phyloP scores from a whole-genome alignment of 2,113 vertebrate genomes.

The Ranitomeya variabilis region DNA sequence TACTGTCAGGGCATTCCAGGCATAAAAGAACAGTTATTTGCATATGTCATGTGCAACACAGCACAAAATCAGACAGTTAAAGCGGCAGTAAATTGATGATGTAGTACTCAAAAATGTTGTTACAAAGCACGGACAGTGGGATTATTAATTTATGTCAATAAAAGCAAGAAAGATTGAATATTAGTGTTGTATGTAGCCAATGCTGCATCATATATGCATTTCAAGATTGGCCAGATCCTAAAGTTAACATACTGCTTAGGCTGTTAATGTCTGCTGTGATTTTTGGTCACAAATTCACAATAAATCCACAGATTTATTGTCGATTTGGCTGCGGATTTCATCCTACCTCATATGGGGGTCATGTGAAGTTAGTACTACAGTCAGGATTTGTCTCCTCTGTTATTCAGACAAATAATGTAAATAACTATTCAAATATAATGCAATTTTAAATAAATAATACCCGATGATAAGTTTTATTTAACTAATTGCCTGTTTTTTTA shows the following conservation, averaged over 20 bases:
- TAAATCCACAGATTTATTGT: too few relatives aligned
- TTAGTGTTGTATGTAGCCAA: neutral
- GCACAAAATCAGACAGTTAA: slow-evolving; percentile 45
- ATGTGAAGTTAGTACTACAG: too few relatives aligned
- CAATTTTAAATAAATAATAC: too few relatives aligned
- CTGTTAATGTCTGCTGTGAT: too few relatives aligned
- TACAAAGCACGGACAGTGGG: neutral
- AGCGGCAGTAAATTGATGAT: slow-evolving; percentile 13
- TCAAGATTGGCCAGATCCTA: neutral
- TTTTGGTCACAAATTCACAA: too few relatives aligned
- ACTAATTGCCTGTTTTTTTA: too few relatives aligned
- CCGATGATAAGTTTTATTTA: too few relatives aligned
- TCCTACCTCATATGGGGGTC: too few relatives aligned
- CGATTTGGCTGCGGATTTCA: too few relatives aligned
- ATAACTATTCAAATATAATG: too few relatives aligned
- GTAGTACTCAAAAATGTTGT: slow-evolving; percentile 25
- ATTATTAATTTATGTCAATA: neutral
- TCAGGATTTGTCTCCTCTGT: too few relatives aligned
- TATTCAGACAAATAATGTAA: too few relatives aligned
- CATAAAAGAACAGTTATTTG: slow-evolving; percentile 36
- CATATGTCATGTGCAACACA: slow-evolving; percentile 43
- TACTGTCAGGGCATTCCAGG: slow-evolving; percentile 38
- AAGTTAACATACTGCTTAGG: neutral
- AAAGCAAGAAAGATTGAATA: neutral
- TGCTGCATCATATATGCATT: neutral